Evolutionary conservation across 2,113 vertebrate species (phyloP).

Genomic region (Zosterops pallidus): DNA sequence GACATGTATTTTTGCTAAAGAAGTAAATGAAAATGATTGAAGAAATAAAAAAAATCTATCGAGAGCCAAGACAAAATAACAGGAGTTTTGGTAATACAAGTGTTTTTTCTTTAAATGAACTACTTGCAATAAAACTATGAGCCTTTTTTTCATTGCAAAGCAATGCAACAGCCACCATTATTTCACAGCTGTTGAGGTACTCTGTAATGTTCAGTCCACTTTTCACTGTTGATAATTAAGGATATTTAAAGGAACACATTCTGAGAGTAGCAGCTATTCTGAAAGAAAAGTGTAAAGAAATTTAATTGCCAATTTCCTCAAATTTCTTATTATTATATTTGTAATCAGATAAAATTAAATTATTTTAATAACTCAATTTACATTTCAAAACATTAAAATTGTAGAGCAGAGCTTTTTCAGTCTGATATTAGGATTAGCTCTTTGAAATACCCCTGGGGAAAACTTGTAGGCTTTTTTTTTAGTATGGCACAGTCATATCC

Average conservation of each 20-base stretch:
- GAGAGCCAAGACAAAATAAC: neutral
- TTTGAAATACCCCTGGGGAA: conserved; percentile 27
- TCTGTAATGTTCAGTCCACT: neutral
- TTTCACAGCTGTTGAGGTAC: neutral
- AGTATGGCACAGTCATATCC: neutral
- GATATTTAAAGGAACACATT: conserved; percentile 23
- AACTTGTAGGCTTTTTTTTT: neutral
- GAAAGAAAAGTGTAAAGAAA: conserved; percentile 21
- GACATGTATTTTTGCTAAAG: neutral
- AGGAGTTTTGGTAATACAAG: neutral
- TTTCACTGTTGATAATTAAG: conserved; percentile 13
- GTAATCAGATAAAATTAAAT: conserved; percentile 58
- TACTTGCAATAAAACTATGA: neutral
- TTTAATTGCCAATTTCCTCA: conserved; percentile 34
- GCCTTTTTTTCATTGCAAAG: neutral
- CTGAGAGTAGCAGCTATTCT: neutral
- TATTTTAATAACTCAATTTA: conserved; percentile 59
- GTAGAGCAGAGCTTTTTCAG: neutral
- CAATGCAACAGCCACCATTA: neutral
- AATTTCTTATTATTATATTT: conserved; percentile 43
- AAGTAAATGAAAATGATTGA: conserved; percentile 23
- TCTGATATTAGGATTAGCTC: conserved; percentile 54
- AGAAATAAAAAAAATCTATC: conserved; percentile 3
- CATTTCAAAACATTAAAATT: conserved; percentile 56
- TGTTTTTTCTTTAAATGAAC: neutral